Conservation (phyloP, 1,140 invertebrate species). For the Sminthurides bifidus region DNA sequence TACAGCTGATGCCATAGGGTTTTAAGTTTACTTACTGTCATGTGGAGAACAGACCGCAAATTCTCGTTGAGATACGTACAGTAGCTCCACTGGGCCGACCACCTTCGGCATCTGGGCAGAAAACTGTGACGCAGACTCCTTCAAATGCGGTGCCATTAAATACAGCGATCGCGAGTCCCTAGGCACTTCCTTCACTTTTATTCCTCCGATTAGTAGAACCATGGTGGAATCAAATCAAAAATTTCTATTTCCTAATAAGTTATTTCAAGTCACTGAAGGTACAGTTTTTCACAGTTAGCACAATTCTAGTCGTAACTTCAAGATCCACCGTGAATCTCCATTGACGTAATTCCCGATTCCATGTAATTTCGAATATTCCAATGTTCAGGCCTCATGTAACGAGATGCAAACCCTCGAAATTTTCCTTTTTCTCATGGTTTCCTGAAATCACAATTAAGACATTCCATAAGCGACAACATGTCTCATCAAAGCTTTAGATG, state of each 20-base stretch:
- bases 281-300: background rate
- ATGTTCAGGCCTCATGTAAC: background rate
- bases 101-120: conserved; percentile 61
- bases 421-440: too few relatives aligned
- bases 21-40: conserved; percentile 55
- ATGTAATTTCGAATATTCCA: background rate
- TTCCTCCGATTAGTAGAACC: conserved; percentile 76
- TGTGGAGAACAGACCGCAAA: conserved; percentile 76
- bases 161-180: conserved; percentile 64
- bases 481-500: too few relatives aligned
- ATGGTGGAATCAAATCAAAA: conserved; percentile 39
- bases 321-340: background rate
- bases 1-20: background rate
- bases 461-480: too few relatives aligned
- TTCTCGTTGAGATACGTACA: conserved; percentile 83
- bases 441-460: too few relatives aligned
- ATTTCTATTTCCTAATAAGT: background rate
- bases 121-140: conserved; percentile 67
- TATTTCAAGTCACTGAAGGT: background rate
- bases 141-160: conserved; percentile 65
- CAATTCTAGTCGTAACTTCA: background rate
- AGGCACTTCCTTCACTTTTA: conserved; percentile 70
- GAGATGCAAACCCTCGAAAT: background rate
- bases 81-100: conserved; percentile 65
- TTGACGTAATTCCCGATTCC: background rate